Evolutionary conservation across 2,797 vertebrate genomes (phyloP).

Genomic region (Aplochiton taeniatus): DNA sequence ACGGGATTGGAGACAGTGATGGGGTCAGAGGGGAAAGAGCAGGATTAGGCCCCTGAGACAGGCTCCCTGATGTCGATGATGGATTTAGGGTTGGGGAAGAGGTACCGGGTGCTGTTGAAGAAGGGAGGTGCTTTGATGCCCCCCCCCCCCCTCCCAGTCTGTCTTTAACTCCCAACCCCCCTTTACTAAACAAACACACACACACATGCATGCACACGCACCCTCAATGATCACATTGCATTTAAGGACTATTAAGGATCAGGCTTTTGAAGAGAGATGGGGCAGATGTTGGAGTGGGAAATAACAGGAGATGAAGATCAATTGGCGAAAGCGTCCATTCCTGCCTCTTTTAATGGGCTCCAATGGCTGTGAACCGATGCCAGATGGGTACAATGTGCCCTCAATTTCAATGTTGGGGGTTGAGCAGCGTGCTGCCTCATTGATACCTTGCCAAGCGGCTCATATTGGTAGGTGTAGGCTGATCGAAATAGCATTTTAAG

Average conservation of each 20-base stretch:
- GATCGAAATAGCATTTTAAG: too few relatives aligned
- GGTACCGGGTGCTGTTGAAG: constrained; percentile 45
- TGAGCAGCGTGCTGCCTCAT: constrained; percentile 19
- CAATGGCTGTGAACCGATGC: constrained; percentile 56
- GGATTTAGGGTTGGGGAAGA: constrained; percentile 57
- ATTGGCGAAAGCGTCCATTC: constrained; percentile 32
- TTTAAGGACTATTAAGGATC: constrained; percentile 49
- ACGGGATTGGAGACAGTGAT: constrained; percentile 52
- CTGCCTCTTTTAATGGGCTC: constrained; percentile 41
- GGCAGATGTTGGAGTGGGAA: constrained; percentile 50
- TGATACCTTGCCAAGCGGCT: constrained; percentile 10
- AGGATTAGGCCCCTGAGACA: constrained; percentile 41
- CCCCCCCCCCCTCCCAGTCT: constrained; percentile 45
- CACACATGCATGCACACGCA: constrained; percentile 4
- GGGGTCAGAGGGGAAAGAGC: constrained; percentile 66
- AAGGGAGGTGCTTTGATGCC: constrained; percentile 74
- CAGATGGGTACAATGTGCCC: constrained; percentile 67
- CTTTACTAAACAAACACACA: constrained; percentile 16
- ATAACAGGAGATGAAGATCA: constrained; percentile 56
- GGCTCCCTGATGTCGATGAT: constrained; percentile 63
- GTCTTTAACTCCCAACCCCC: constrained; percentile 27
- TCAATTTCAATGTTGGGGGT: constrained; percentile 48
- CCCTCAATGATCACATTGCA: constrained; percentile 49
- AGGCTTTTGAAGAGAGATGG: constrained; percentile 31
- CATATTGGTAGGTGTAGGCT: too few relatives aligned